Evolutionary conservation across 2,113 vertebrate species (phyloP), one percentile per base, ranked within the genome.

Genomic region (Zosterops borbonicus): DNA sequence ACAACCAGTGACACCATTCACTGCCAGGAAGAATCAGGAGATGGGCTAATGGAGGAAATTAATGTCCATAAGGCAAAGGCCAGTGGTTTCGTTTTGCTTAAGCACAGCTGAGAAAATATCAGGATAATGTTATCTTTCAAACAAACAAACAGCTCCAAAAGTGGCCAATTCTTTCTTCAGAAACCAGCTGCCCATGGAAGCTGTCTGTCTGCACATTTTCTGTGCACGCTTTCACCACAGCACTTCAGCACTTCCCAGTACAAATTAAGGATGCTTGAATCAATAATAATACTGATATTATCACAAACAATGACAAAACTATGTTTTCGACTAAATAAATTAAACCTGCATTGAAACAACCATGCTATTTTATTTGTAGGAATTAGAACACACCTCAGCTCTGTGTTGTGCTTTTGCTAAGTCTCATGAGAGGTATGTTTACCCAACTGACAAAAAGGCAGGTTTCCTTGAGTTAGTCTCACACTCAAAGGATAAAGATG

Each of bases 31-130:
- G 35, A 80, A 70, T 15, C 42, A 80, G 59, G 50, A 95, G 74
- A 83, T 85, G 63, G 50, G 8, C 13, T 88, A 80, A 93, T 83
- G 42, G 28, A 63, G 44, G 78, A 80, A 95, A 93, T 85, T 39
- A 80, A 74, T 59, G 55, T 77, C 74, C 67, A 29, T 55, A 63
- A 88, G 67, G 46, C 74, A 95, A 92, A 87, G 58, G 74, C 70
- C 67, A 73, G 41, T 73, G 37, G 19, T 84, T 95, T 95, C 87
- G 62, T 95, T 87, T 94, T 68, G 19, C 58, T 91, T 89, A 58
- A 95, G 21, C 74, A 87, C 91, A 95, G 78, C 84, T 92, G 93
- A 92, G 79, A 95, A 96, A 94, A 95, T 92, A 83, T 55, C 21
- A 80, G 59, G 6, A 44, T 87, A 73, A 80, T 44, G 17, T 91